Conservation (phyloP, 2,113 vertebrate species). For the Entosphenus tridentatus region DNA sequence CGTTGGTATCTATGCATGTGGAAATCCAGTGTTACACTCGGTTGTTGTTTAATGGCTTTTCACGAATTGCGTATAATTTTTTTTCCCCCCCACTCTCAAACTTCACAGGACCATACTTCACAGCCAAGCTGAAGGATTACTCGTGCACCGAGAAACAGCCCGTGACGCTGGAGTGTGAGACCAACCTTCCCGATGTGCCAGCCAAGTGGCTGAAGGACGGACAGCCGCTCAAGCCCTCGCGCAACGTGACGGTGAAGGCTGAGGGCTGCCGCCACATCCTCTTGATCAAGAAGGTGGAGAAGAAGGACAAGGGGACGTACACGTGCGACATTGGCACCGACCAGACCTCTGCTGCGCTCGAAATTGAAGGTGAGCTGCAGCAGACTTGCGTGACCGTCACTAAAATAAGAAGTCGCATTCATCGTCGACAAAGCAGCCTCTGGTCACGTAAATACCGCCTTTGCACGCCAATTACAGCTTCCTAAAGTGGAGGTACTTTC, state of each 20-base stretch:
- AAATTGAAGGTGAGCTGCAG: background rate
- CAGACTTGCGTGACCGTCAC: too few species aligned
- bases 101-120: background rate
- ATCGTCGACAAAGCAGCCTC: too few species aligned
- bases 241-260: background rate
- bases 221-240: background rate
- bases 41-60: too few species aligned
- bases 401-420: too few species aligned
- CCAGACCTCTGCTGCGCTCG: background rate
- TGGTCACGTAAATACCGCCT: too few species aligned
- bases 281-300: constrained; percentile 1
- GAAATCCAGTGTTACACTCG: too few species aligned
- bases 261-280: background rate
- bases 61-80: too few species aligned
- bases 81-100: too few species aligned
- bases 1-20: too few species aligned
- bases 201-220: constrained; percentile 1
- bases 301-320: background rate
- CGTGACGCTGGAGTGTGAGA: constrained; percentile 2
- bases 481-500: too few species aligned
- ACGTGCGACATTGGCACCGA: constrained; percentile 3
- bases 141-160: background rate
- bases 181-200: constrained; percentile 1
- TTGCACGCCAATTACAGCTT: too few species aligned
- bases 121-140: background rate